A percentile compares a stretch with the other conserved stretches of the same genome.
phyloP scores from a whole-genome alignment of 64 coral and sea anemone species.

The Pocillopora verrucosa region DNA sequence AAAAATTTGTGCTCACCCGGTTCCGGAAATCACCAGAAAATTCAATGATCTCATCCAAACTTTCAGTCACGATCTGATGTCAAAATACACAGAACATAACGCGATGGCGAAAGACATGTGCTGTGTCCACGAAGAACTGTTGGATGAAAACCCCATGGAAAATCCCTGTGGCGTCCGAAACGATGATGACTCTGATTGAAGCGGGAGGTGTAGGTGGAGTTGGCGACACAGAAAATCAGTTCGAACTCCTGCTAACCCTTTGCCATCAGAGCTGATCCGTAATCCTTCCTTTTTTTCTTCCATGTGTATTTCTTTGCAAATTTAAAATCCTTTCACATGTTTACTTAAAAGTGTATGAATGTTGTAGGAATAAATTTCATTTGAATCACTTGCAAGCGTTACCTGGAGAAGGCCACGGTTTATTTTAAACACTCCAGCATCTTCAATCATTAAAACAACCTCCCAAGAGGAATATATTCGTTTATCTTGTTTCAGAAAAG shows the following conservation, averaged over 20 bases:
- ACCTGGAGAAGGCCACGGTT: no score
- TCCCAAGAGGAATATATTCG: no score
- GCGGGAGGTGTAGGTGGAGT: not conserved
- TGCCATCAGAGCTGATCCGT: not conserved
- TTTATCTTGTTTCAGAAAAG: no score
- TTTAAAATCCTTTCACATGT: no score
- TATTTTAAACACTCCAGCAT: no score
- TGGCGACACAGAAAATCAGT: not conserved
- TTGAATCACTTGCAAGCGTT: no score
- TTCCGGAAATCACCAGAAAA: not conserved
- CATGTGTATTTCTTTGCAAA: no score
- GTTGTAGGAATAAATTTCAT: no score
- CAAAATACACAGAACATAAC: not conserved
- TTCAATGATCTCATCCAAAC: not conserved
- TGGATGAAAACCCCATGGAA: not conserved
- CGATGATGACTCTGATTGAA: no score
- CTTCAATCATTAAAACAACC: no score
- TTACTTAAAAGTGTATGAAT: no score
- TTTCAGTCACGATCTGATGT: constrained; percentile 3
- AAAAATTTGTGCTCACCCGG: not conserved
- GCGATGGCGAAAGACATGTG: not conserved
- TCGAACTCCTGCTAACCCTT: not conserved
- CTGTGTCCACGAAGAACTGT: not conserved
- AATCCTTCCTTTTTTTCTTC: no score
- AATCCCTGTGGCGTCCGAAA: not conserved